Evolutionary conservation across 1,140 invertebrate species (phyloP).

Genomic region (Aphelinus atriplicis): DNA sequence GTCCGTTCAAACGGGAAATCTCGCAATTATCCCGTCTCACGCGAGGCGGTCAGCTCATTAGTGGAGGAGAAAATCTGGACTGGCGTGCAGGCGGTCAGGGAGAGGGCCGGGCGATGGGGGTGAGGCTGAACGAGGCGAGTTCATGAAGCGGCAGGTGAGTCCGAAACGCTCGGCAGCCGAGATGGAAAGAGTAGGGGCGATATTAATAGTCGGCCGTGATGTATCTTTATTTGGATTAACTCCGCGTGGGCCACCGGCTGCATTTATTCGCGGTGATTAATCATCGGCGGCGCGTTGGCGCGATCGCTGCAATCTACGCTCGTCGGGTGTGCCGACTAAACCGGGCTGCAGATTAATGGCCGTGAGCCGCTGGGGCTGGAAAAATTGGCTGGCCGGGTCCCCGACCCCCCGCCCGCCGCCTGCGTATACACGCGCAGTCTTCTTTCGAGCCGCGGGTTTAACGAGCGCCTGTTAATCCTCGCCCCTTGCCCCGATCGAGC

Average conservation of each 20-base stretch:
- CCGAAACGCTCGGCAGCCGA: too few relatives aligned
- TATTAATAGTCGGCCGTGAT: conserved; percentile 32
- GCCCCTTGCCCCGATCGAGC: too few relatives aligned
- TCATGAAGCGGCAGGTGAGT: too few relatives aligned
- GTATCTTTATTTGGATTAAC: conserved; percentile 41
- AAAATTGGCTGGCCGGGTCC: too few relatives aligned
- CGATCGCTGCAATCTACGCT: conserved; percentile 12
- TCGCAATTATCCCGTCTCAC: too few relatives aligned
- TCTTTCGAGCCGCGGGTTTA: conserved; percentile 8
- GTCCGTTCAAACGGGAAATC: too few relatives aligned
- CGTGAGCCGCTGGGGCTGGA: not conserved
- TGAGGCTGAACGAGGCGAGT: too few relatives aligned
- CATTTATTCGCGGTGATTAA: conserved; percentile 39
- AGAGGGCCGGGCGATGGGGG: too few relatives aligned
- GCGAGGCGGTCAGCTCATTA: too few relatives aligned
- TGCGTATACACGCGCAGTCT: not conserved
- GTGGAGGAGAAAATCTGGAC: too few relatives aligned
- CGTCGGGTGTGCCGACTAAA: conserved; percentile 29
- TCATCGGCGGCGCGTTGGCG: conserved; percentile 16
- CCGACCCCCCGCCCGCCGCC: too few relatives aligned
- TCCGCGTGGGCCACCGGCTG: conserved; percentile 11
- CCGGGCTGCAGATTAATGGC: conserved; percentile 33
- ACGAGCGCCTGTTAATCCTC: conserved; percentile 9
- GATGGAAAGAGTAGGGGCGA: not conserved
- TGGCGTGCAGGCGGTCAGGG: too few relatives aligned